These are phyloP conservation scores for Nephrotoma flavescens DNA, from an alignment of 2,888 invertebrate genomes.

Conservation along the genomic window DNA sequence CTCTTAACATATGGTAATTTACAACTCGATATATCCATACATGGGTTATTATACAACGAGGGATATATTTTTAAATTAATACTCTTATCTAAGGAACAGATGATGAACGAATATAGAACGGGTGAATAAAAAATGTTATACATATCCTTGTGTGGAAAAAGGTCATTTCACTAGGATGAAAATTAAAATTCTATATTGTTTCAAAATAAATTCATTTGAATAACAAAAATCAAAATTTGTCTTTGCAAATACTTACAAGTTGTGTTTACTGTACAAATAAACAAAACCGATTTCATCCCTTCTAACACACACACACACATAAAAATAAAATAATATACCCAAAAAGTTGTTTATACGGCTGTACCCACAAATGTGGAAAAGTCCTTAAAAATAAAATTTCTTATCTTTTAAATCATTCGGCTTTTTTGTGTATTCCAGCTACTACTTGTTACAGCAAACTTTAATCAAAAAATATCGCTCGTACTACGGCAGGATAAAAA, in stretches of 20 bases:
- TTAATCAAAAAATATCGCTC: background rate
- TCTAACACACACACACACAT: background rate
- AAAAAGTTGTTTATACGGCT: background rate
- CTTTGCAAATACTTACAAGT: background rate
- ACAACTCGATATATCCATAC: background rate
- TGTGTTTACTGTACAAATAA: background rate
- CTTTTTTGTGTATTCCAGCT: background rate
- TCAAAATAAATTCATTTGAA: background rate
- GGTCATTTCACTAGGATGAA: background rate
- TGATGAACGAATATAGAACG: background rate
- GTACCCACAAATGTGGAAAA: background rate
- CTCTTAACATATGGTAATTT: background rate
- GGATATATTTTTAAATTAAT: background rate
- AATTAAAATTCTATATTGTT: background rate
- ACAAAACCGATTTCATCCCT: background rate
- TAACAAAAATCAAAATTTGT: background rate
- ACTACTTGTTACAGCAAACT: background rate
- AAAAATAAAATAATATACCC: background rate
- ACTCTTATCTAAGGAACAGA: background rate
- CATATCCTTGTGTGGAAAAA: background rate
- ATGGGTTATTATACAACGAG: background rate
- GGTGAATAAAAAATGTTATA: background rate
- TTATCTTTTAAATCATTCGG: background rate
- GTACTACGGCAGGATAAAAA: background rate
- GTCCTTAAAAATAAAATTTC: background rate